Percentiles rank a stretch among this genome's conserved stretches.
Conservation (phyloP, 2,888 invertebrate species). For the Dendrolimus pini region DNA sequence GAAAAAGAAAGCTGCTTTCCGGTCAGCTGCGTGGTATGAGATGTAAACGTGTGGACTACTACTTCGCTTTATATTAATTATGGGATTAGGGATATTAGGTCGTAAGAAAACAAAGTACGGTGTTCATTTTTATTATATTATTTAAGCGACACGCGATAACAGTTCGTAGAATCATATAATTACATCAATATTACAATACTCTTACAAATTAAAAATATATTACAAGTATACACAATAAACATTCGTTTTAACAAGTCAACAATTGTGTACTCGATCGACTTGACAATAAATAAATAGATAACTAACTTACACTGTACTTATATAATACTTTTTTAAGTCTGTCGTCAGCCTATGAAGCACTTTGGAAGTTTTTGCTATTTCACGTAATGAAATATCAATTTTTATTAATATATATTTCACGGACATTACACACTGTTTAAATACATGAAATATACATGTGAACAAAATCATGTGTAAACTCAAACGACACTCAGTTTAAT, state of each 20-base stretch:
- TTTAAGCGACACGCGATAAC: slow-evolving; percentile 35
- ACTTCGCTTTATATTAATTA: too few species aligned
- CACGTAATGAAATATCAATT: too few species aligned
- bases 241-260: slow-evolving; percentile 32
- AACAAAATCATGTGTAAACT: too few species aligned
- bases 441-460: too few species aligned
- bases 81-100: too few species aligned
- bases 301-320: slow-evolving; percentile 9
- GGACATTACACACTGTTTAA: too few species aligned
- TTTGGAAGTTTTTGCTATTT: neutral
- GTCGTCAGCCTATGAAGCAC: neutral
- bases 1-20: too few species aligned
- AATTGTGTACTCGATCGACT: slow-evolving; percentile 11
- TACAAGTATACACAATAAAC: slow-evolving; percentile 23
- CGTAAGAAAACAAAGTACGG: neutral
- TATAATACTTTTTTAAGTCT: neutral
- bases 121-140: neutral
- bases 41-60: too few species aligned
- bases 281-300: neutral
- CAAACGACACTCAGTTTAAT: too few species aligned
- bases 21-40: too few species aligned
- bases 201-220: slow-evolving; percentile 1
- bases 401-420: too few species aligned
- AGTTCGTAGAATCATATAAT: slow-evolving; percentile 53
- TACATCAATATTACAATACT: slow-evolving; percentile 35